These are phyloP conservation scores for Lithophane socia DNA, from an alignment of 2,888 invertebrate species.

Conservation along the genomic window DNA sequence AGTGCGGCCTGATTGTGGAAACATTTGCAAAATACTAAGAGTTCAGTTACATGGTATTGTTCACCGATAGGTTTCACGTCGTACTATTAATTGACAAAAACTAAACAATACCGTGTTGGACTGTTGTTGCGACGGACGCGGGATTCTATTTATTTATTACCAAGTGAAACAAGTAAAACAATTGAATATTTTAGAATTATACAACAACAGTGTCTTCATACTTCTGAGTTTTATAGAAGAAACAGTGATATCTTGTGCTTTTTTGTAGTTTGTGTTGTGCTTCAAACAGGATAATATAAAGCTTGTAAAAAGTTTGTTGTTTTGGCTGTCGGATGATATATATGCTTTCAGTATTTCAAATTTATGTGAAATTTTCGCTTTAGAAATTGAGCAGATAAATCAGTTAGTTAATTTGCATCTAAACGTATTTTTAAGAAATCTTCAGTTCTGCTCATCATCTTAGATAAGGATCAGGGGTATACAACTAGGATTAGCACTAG, in stretches of 20 bases:
- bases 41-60: slow-evolving; percentile 56
- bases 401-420: background rate
- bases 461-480: background rate
- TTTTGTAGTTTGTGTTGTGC: slow-evolving; percentile 5
- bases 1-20: slow-evolving; percentile 54
- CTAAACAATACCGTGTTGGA: slow-evolving; percentile 41
- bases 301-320: background rate
- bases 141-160: slow-evolving; percentile 32
- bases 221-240: background rate
- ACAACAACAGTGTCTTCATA: too few relatives aligned
- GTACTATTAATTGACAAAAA: slow-evolving; percentile 39
- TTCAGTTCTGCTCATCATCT: background rate
- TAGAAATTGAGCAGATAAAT: too few relatives aligned
- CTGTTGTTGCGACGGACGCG: slow-evolving; percentile 20
- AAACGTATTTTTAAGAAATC: background rate
- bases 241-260: background rate
- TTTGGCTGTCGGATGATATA: background rate
- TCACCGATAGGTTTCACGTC: slow-evolving; percentile 35
- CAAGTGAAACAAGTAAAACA: slow-evolving; percentile 6
- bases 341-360: background rate
- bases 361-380: background rate
- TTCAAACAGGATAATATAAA: background rate
- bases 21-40: slow-evolving; percentile 55
- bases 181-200: slow-evolving; percentile 8
- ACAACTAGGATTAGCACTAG: background rate